These are phyloP conservation scores for Apodemia duryi DNA, from an alignment of 2,888 invertebrate genomes.

Conservation along the genomic window DNA sequence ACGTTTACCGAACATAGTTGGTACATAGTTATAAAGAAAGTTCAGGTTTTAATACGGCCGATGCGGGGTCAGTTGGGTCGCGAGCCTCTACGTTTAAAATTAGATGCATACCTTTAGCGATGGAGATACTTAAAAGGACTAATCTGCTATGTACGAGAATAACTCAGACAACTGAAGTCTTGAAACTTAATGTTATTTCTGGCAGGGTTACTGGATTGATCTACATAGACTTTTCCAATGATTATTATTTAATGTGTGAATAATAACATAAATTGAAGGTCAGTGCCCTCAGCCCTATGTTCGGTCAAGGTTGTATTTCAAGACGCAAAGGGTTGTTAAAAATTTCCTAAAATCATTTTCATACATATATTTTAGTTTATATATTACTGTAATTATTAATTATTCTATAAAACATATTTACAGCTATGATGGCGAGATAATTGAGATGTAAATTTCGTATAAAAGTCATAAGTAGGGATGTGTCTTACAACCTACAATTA, in stretches of 20 bases:
- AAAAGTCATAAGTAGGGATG: no score
- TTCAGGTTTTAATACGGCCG: slow-evolving; percentile 76
- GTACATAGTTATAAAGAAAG: slow-evolving; percentile 77
- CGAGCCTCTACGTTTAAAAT: slow-evolving; percentile 77
- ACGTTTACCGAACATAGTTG: slow-evolving; percentile 69
- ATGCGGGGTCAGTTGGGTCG: slow-evolving; percentile 75
- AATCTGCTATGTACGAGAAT: slow-evolving; percentile 64
- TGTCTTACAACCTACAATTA: no score
- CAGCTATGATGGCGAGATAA: no score
- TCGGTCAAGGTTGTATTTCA: slow-evolving; percentile 63
- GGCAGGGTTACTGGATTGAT: slow-evolving; percentile 66
- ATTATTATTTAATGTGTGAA: slow-evolving; percentile 17
- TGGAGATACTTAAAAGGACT: slow-evolving; percentile 54
- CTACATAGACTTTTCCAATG: slow-evolving; percentile 18
- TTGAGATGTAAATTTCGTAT: no score
- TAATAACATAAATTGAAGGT: slow-evolving; percentile 38
- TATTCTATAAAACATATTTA: no score
- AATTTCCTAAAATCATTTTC: background rate
- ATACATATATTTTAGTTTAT: background rate
- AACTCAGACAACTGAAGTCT: slow-evolving; percentile 53
- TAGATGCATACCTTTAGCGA: slow-evolving; percentile 75
- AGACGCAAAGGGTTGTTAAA: slow-evolving; percentile 28
- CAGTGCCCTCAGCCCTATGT: slow-evolving; percentile 47
- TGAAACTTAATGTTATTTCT: slow-evolving; percentile 64
- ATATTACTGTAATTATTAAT: no score